Evolutionary conservation across 2,888 invertebrate genomes (phyloP).

Genomic region (Rosalia funebris): DNA sequence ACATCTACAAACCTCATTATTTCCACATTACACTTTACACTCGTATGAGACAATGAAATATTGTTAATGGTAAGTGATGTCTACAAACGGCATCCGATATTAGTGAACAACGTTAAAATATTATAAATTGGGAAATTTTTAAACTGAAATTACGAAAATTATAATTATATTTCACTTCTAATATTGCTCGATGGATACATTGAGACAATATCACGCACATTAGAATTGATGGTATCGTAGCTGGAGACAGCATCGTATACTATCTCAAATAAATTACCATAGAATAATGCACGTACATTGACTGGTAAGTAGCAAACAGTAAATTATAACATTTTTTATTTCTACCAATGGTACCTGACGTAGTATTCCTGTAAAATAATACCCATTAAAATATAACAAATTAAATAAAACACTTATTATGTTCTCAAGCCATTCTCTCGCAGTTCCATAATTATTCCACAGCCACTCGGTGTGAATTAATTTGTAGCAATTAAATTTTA

Average conservation of each 20-base stretch:
- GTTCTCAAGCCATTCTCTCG: background rate
- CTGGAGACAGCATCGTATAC: too few species aligned
- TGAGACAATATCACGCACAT: too few species aligned
- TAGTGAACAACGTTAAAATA: too few species aligned
- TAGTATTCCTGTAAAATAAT: background rate
- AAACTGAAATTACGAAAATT: background rate
- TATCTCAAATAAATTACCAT: background rate
- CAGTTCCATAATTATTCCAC: constrained; percentile 23
- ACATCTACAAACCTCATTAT: too few species aligned
- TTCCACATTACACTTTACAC: background rate
- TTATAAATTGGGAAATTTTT: background rate
- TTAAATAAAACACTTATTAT: background rate
- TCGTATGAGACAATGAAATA: background rate
- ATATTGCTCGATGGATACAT: too few species aligned
- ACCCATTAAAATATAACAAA: background rate
- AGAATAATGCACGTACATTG: background rate
- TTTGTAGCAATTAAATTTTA: background rate
- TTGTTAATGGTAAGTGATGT: background rate
- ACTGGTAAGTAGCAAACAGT: background rate
- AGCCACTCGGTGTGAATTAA: constrained; percentile 3
- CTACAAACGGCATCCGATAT: too few species aligned
- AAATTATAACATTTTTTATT: background rate
- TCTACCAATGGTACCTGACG: background rate
- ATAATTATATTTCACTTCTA: background rate
- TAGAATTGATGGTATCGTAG: too few species aligned